These are phyloP conservation scores for Geotrupes spiniger DNA, from an alignment of 2,888 invertebrate genomes.

Conservation along the genomic window DNA sequence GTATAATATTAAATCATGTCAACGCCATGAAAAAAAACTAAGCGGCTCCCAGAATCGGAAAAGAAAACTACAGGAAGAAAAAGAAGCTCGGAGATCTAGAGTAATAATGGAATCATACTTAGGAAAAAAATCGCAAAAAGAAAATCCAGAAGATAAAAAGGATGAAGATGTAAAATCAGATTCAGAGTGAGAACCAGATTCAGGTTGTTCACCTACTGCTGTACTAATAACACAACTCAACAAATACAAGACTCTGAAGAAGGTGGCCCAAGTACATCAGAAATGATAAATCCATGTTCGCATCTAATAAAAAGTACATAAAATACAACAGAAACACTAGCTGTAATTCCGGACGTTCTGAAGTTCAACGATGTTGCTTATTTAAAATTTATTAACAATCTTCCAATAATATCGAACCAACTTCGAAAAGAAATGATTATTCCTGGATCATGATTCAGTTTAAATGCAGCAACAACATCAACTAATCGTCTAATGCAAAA, in stretches of 20 bases:
- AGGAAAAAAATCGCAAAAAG: not conserved
- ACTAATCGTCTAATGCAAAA: no score
- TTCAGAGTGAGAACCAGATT: not conserved
- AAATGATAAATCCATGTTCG: no score
- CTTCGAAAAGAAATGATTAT: no score
- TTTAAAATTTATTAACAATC: no score
- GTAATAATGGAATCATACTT: slow-evolving; percentile 1
- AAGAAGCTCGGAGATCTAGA: no score
- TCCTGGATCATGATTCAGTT: no score
- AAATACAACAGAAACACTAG: no score
- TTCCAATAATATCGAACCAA: no score
- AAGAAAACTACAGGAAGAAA: no score
- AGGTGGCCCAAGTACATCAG: slow-evolving; percentile 9
- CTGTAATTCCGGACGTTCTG: no score
- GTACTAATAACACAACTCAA: slow-evolving; percentile 3
- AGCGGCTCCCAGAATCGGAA: slow-evolving; percentile 1
- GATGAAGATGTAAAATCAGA: slow-evolving; percentile 5
- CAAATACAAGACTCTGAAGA: slow-evolving; percentile 8
- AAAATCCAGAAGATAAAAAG: slow-evolving; percentile 1
- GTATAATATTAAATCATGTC: not conserved
- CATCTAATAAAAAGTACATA: slow-evolving; percentile 16
- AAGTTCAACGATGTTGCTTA: no score
- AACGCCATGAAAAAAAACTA: slow-evolving; percentile 4
- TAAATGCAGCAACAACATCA: no score
- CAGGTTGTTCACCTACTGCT: slow-evolving; percentile 5